A percentile compares a stretch with the other conserved stretches of the same genome.
Conservation (phyloP, 2,113 vertebrate genomes). For the Epinephelus cyanopodus region DNA sequence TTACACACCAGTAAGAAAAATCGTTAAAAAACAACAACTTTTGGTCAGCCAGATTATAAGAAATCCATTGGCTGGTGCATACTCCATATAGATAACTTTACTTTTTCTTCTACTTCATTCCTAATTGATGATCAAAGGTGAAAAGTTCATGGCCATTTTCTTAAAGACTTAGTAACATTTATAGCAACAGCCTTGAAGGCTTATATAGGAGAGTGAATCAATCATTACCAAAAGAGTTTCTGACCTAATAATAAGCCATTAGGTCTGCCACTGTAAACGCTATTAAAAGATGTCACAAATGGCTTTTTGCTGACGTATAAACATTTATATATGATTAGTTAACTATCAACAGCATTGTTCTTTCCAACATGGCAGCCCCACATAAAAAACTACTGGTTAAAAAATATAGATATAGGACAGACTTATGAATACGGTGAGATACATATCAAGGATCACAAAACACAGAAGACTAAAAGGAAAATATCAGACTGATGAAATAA, state of each 20-base stretch:
- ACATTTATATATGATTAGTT: background rate
- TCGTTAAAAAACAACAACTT: too few species aligned
- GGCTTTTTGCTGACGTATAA: background rate
- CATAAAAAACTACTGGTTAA: background rate
- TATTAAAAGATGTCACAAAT: background rate
- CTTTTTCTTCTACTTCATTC: background rate
- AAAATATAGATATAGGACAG: background rate
- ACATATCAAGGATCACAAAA: too few species aligned
- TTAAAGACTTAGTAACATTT: background rate
- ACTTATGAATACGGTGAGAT: too few species aligned
- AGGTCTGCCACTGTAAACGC: background rate
- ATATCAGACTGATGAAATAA: too few species aligned
- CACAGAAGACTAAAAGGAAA: too few species aligned
- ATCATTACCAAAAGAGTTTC: background rate
- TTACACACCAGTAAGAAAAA: too few species aligned
- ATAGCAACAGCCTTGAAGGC: background rate
- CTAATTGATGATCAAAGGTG: too few species aligned
- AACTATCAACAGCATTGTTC: too few species aligned
- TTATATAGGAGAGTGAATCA: background rate
- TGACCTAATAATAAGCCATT: background rate
- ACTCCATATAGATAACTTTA: background rate
- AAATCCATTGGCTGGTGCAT: too few species aligned
- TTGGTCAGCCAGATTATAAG: too few species aligned
- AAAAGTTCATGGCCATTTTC: too few species aligned
- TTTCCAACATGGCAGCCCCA: background rate